phyloP scores from a whole-genome alignment of 2,113 vertebrate genomes.

The Ophthalmolycus amberensis region DNA sequence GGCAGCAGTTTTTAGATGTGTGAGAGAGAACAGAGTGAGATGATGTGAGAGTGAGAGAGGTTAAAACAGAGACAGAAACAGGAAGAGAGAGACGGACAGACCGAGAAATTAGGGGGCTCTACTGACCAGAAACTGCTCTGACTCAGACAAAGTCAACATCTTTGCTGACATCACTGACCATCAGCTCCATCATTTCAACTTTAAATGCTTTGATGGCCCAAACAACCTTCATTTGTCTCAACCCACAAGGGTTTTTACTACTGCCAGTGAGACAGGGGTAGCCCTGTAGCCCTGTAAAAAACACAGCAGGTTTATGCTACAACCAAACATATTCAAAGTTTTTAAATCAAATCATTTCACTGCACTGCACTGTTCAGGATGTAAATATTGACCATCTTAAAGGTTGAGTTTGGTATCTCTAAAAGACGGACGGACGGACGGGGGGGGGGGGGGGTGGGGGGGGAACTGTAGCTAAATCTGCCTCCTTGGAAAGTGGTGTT shows the following conservation, averaged over 20 bases:
- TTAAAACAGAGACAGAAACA: conserved; percentile 64
- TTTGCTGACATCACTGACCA: conserved; percentile 81
- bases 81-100: conserved; percentile 61
- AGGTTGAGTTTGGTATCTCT: conserved; percentile 37
- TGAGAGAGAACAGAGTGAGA: conserved; percentile 39
- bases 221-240: conserved; percentile 78
- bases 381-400: conserved; percentile 21
- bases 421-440: neutral
- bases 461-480: neutral
- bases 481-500: conserved; percentile 32
- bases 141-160: conserved; percentile 82
- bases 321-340: conserved; percentile 38
- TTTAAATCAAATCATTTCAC: conserved; percentile 18
- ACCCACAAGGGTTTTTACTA: conserved; percentile 70
- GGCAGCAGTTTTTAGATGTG: conserved; percentile 56
- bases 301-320: conserved; percentile 16
- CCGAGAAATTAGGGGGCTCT: conserved; percentile 75
- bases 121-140: conserved; percentile 77
- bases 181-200: conserved; percentile 75
- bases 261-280: conserved; percentile 68
- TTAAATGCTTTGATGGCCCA: conserved; percentile 75
- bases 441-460: no score
- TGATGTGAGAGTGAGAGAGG: conserved; percentile 67
- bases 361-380: conserved; percentile 8
- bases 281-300: conserved; percentile 51